Conservation (phyloP, 2,888 invertebrate species). For the Melipona bicolor region DNA sequence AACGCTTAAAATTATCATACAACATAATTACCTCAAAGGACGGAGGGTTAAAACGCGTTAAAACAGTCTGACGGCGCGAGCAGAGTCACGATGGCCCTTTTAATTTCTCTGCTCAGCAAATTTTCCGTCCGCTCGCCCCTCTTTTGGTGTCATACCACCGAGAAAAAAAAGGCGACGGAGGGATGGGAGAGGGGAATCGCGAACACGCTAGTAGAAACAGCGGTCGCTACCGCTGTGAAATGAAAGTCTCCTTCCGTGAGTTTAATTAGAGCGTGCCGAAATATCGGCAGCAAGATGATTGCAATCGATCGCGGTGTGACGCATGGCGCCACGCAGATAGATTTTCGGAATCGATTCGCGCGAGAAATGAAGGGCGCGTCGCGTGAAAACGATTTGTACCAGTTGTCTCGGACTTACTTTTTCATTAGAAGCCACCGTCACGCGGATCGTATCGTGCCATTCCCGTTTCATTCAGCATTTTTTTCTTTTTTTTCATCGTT, state of each 20-base stretch:
- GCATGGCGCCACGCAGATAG: slow-evolving; percentile 33
- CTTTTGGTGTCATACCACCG: neutral
- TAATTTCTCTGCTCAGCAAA: slow-evolving; percentile 45
- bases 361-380: slow-evolving; percentile 36
- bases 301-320: slow-evolving; percentile 45
- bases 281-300: slow-evolving; percentile 48
- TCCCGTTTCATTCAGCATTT: neutral
- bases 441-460: neutral
- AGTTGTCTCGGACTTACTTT: slow-evolving; percentile 17
- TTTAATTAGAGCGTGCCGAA: slow-evolving; percentile 54
- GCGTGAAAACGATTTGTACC: slow-evolving; percentile 40
- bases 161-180: neutral
- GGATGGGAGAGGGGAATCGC: neutral
- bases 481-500: neutral
- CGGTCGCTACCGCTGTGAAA: slow-evolving; percentile 31
- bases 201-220: slow-evolving; percentile 12
- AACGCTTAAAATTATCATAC: slow-evolving; percentile 15
- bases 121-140: slow-evolving; percentile 16
- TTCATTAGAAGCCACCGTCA: slow-evolving; percentile 8
- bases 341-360: slow-evolving; percentile 23
- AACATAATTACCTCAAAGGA: slow-evolving; percentile 15
- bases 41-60: neutral
- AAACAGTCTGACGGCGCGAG: slow-evolving; percentile 14
- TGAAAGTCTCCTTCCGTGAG: slow-evolving; percentile 53
- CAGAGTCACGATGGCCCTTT: slow-evolving; percentile 40